Base-by-base conservation (phyloP, 1,140 invertebrate species). In the Babylonia areolata region DNA sequence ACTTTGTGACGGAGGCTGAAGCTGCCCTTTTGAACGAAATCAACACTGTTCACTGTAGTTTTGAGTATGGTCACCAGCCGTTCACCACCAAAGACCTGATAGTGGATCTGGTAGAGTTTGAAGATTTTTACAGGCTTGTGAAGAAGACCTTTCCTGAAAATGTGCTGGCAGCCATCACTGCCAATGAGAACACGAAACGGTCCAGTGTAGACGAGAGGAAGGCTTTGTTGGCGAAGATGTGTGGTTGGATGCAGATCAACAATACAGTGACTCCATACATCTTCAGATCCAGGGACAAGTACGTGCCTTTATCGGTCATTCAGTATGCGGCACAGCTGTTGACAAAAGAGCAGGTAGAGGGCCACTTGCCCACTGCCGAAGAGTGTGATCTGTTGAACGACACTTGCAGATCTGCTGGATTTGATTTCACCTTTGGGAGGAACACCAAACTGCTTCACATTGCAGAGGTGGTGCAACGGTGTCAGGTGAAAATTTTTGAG, bases 241-340 rank as follows among this genome's bases (percentile, higher is more conserved):
- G 98, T 95, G 98, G 98, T 77, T 99, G 99, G 93, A 97, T 98
- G 88, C 95, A 97, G 77, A 98, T 99, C 87, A 98, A 99, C 93
- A 97, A 97, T 92, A 98, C 97, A 0, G 97, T 99, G 46, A 97
- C 99, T 77, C 98, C 98, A 5, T 99, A 98, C 92, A 98, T 98
- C 1, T 86, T 88, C 78, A 79, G 92, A 77, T 39, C 58, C 17
- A 77, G 96, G 97, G 97, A 89, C 90, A 97, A 98, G 94, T 98
- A 97, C 94, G 97, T 99, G 82, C 98, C 98, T 20, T 93, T 99
- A n/a, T 98, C 98, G 94, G 93, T 94, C 23, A 93, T 94, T 86
- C 89, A 90, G 83, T 92, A 94, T 91, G 93, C 93, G 42, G 93
- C 93, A 46, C 90, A 89, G 23, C 86, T 93, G 69, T 81, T 92